phyloP scores from a whole-genome alignment of 2,888 invertebrate genomes.

The Folsomia candida region DNA sequence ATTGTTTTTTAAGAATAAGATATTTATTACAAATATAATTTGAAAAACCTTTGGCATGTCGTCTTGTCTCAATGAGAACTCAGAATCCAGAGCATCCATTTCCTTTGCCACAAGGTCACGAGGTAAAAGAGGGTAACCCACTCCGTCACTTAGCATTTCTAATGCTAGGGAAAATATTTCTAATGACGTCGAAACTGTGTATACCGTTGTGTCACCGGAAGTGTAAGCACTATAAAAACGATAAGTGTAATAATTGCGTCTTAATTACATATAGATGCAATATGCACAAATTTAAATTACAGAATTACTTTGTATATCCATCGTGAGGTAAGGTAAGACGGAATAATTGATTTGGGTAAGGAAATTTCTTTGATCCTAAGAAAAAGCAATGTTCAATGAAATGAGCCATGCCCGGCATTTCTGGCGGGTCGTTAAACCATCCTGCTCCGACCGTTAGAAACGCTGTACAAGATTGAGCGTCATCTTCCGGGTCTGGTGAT shows the following conservation, averaged over 20 bases:
- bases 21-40: too few relatives aligned
- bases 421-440: slow-evolving; percentile 23
- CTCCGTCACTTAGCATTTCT: slow-evolving; percentile 31
- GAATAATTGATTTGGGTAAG: slow-evolving; percentile 25
- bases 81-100: slow-evolving; percentile 34
- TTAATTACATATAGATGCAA: too few relatives aligned
- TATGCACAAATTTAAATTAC: neutral
- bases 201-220: neutral
- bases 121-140: slow-evolving; percentile 24
- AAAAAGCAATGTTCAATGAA: slow-evolving; percentile 39
- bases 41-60: too few relatives aligned
- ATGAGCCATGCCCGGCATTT: slow-evolving; percentile 30
- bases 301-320: slow-evolving; percentile 29
- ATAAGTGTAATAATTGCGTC: too few relatives aligned
- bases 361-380: slow-evolving; percentile 34
- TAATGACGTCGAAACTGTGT: slow-evolving; percentile 16
- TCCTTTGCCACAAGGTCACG: slow-evolving; percentile 28
- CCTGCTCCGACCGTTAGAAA: slow-evolving; percentile 15
- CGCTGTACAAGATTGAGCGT: slow-evolving; percentile 9
- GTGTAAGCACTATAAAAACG: too few relatives aligned
- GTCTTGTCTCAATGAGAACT: slow-evolving; percentile 31
- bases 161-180: slow-evolving; percentile 23
- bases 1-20: too few relatives aligned
- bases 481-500: neutral
- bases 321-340: slow-evolving; percentile 25